Conservation (phyloP, 2,113 vertebrate genomes). For the Bombycilla garrulus region DNA sequence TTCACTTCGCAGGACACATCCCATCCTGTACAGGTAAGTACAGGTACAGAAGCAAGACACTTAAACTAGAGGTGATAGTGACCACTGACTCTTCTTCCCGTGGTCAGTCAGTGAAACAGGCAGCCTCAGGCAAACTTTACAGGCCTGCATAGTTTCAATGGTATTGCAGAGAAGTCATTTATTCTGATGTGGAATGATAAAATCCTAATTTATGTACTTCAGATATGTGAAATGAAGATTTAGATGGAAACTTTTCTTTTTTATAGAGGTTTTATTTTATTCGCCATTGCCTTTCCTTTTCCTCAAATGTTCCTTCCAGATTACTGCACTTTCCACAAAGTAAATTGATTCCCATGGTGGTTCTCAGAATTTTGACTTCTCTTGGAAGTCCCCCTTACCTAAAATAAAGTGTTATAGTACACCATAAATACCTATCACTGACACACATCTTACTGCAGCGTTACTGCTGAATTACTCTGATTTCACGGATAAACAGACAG, state of each 20-base stretch:
- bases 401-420: not conserved
- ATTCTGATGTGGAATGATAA: not conserved
- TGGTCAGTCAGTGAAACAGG: not conserved
- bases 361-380: not conserved
- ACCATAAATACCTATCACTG: not conserved
- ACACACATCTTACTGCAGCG: accelerated
- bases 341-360: not conserved
- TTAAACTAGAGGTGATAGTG: not conserved
- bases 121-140: not conserved
- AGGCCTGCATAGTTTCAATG: not conserved
- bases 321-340: not conserved
- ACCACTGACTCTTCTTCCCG: not conserved
- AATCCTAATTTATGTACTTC: not conserved
- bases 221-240: not conserved
- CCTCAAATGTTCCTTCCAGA: not conserved
- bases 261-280: not conserved
- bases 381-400: not conserved
- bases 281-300: not conserved
- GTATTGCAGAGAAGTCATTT: not conserved
- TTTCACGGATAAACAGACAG: not conserved
- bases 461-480: not conserved
- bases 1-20: not conserved
- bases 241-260: not conserved
- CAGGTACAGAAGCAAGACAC: not conserved
- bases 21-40: not conserved